Conservation (phyloP, 2,113 vertebrate genomes). For the Xenopus borealis region DNA sequence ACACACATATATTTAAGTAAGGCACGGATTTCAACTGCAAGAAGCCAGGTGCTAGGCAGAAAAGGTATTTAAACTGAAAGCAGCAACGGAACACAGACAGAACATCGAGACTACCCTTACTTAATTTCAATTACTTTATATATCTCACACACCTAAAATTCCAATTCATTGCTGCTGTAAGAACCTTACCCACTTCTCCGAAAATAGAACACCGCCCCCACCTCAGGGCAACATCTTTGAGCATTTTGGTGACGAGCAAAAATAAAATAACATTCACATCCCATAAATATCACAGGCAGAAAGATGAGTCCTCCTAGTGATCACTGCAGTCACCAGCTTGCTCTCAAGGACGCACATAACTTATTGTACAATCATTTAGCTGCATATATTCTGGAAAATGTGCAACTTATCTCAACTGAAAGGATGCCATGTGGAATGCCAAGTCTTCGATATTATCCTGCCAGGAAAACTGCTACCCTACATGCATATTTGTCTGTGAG, state of each 20-base stretch:
- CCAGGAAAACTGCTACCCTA: not conserved
- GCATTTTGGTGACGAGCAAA: conserved; percentile 83
- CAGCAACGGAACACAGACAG: not conserved
- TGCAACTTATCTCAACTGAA: conserved; percentile 99
- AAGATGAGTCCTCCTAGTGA: conserved; percentile 79
- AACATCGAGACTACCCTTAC: conserved; percentile 45
- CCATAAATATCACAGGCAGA: conserved; percentile 89
- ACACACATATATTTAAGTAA: too few relatives aligned
- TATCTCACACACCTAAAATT: conserved; percentile 28
- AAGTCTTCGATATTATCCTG: not conserved
- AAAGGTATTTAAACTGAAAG: not conserved
- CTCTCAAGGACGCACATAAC: conserved; percentile 98
- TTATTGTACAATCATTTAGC: conserved; percentile 99
- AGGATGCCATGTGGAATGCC: conserved; percentile 75
- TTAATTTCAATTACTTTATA: conserved; percentile 37
- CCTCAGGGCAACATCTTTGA: conserved; percentile 20
- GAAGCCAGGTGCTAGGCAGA: not conserved
- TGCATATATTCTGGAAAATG: conserved; percentile 99
- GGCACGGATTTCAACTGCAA: too few relatives aligned
- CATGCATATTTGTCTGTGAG: too few relatives aligned
- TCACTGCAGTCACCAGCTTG: conserved; percentile 78
- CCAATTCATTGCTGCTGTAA: conserved; percentile 34
- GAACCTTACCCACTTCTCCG: conserved; percentile 33
- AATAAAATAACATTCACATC: conserved; percentile 97
- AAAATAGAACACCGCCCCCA: conserved; percentile 22